These are phyloP conservation scores for Neelides sp. DNA, from an alignment of 1,140 invertebrate species.

Conservation along the genomic window DNA sequence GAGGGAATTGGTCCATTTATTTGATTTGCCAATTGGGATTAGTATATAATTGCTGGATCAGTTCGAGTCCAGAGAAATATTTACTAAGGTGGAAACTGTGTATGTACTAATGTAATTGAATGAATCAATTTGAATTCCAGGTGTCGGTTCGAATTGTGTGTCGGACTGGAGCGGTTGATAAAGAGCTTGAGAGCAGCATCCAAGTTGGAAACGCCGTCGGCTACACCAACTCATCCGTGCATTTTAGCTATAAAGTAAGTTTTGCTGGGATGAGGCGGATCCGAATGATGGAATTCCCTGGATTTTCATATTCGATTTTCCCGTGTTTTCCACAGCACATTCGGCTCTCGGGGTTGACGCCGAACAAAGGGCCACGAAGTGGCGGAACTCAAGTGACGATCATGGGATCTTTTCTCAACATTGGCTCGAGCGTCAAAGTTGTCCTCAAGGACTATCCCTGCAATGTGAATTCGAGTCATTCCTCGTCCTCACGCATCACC, in stretches of 20 bases:
- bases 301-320: no score
- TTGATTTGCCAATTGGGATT: not conserved
- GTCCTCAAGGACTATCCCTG: slow-evolving; percentile 80
- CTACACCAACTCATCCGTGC: slow-evolving; percentile 70
- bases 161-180: slow-evolving; percentile 56
- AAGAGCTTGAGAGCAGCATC: slow-evolving; percentile 63
- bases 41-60: not conserved
- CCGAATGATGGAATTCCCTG: not conserved
- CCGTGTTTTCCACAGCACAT: slow-evolving; percentile 50
- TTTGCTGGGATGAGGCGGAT: not conserved
- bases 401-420: slow-evolving; percentile 79
- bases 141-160: slow-evolving; percentile 84
- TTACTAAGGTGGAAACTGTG: no score
- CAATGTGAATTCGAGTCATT: slow-evolving; percentile 67
- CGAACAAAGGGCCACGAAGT: slow-evolving; percentile 74
- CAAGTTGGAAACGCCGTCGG: slow-evolving; percentile 80
- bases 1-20: not conserved
- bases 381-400: slow-evolving; percentile 87
- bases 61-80: not conserved
- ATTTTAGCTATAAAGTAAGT: slow-evolving; percentile 69
- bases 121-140: slow-evolving; percentile 15
- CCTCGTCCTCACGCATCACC: slow-evolving; percentile 72
- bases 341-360: slow-evolving; percentile 62
- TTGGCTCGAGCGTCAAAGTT: slow-evolving; percentile 76
- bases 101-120: no score